Evolutionary conservation across 1,140 invertebrate genomes (phyloP).

Genomic region (Drosophila elegans): DNA sequence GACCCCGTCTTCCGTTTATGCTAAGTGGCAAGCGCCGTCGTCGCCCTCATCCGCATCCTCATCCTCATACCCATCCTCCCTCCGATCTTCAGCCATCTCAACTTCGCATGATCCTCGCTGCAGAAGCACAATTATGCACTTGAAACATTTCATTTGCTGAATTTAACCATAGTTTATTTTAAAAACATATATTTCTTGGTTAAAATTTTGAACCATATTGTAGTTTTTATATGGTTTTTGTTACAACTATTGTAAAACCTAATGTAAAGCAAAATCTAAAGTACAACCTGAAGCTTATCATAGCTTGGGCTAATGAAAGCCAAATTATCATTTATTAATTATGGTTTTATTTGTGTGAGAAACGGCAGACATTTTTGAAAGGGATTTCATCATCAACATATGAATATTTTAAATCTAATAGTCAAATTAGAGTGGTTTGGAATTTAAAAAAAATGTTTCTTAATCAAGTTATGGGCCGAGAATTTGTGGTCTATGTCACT

Average conservation of each 20-base stretch:
- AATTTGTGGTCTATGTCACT: too few relatives aligned
- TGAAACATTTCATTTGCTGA: background rate
- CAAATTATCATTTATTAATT: slow-evolving; percentile 80
- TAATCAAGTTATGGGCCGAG: too few relatives aligned
- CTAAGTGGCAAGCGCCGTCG: slow-evolving; percentile 78
- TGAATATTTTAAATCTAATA: too few relatives aligned
- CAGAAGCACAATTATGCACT: slow-evolving; percentile 5
- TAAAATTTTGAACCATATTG: too few relatives aligned
- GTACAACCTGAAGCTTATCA: too few relatives aligned
- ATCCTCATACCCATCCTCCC: background rate
- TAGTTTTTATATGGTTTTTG: too few relatives aligned
- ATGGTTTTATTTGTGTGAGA: slow-evolving; percentile 81
- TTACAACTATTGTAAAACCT: too few relatives aligned
- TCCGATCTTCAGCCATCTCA: background rate
- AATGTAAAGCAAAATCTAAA: too few relatives aligned
- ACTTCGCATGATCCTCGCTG: slow-evolving; percentile 13
- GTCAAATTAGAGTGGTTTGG: too few relatives aligned
- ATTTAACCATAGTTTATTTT: background rate
- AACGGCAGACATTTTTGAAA: slow-evolving; percentile 34
- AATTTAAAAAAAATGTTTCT: too few relatives aligned
- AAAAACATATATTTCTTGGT: too few relatives aligned
- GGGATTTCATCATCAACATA: too few relatives aligned
- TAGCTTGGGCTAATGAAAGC: background rate
- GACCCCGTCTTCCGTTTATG: slow-evolving; percentile 62
- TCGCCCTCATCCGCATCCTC: slow-evolving; percentile 17